Base-by-base conservation (phyloP, 1,140 invertebrate genomes). In the Choristoneura fumiferana region DNA sequence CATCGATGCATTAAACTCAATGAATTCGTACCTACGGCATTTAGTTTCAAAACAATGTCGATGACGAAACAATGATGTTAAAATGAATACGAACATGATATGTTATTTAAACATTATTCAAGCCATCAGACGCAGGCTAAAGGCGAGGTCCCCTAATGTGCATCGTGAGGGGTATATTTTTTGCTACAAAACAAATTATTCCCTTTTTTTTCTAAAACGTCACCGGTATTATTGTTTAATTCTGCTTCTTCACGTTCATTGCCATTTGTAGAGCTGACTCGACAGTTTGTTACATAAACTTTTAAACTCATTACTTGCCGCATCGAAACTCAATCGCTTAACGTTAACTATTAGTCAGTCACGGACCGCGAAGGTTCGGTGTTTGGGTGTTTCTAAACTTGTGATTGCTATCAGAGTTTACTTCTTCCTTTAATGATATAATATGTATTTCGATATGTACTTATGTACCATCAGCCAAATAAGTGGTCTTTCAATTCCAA, bases 181-280 rank as follows among this genome's bases (percentile, higher is more conserved):
- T 49, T 49, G 12, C 43, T 49, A 12, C 22, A 17, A 29, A 52
- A 39, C 63, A 56, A 72, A 63, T 67, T 57, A 39, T 63, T 54
- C 62, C 12, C 40, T 59, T 59, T 56, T 62, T 62, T 68, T 68
- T 73, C 56, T 54, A 57, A 22, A 56, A 54, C 13, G 49, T 56
- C 52, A 35, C 34, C 29, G 33, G 57, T 54, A 38, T 56, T 57
- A 71, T 68, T 73, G 68, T 69, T 71, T 67, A 67, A 67, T 72
- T 69, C 60, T 66, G 71, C 69, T 66, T 64, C 57, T 72, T 74
- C 71, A 74, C 67, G 63, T 56, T 63, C 66, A 35, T 68, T 70
- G 72, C 71, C 67, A 69, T 77, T 72, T 67, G 63, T 76, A 34
- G 36, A 10, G 57, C 65, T 76, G 74, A 72, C 71, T 71, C 65